phyloP scores from a whole-genome alignment of 2,797 vertebrate genomes.

The Protosalanx chinensis region DNA sequence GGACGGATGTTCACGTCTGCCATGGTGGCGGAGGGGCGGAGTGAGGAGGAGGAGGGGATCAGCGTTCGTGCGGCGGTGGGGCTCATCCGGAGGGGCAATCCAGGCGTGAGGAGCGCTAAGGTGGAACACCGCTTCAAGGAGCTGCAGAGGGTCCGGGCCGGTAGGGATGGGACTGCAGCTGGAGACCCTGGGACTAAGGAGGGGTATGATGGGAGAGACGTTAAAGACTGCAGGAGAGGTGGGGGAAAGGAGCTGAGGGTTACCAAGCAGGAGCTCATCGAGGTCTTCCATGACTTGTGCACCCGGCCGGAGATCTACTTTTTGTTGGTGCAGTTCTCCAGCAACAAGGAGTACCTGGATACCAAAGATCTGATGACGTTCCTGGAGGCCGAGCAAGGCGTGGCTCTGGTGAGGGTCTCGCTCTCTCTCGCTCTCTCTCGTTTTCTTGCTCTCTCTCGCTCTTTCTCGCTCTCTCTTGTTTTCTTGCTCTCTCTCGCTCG shows the following conservation, averaged over 20 bases:
- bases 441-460: neutral
- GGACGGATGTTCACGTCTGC: slow-evolving; percentile 83
- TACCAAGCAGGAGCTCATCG: slow-evolving; percentile 85
- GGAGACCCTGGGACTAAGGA: neutral
- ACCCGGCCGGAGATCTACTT: slow-evolving; percentile 96
- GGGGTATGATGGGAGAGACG: slow-evolving; percentile 3
- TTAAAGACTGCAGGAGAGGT: slow-evolving; percentile 40
- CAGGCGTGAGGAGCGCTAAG: slow-evolving; percentile 82
- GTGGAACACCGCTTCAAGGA: slow-evolving; percentile 91
- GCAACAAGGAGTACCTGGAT: slow-evolving; percentile 96
- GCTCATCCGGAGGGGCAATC: slow-evolving; percentile 83
- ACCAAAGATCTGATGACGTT: slow-evolving; percentile 94
- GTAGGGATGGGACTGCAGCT: slow-evolving; percentile 41
- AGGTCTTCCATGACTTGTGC: slow-evolving; percentile 93
- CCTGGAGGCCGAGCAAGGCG: slow-evolving; percentile 93
- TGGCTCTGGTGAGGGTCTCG: slow-evolving; percentile 78
- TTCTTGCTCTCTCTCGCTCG: neutral
- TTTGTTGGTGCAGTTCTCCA: slow-evolving; percentile 94
- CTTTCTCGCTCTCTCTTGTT: too few relatives aligned
- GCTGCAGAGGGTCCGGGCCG: slow-evolving; percentile 84
- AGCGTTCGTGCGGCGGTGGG: slow-evolving; percentile 78
- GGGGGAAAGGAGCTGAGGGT: slow-evolving; percentile 64
- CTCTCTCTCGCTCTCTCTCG: neutral
- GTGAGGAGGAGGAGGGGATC: slow-evolving; percentile 72
- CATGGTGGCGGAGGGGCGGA: slow-evolving; percentile 51